A percentile compares a stretch with the other conserved stretches of the same genome.
Evolutionary conservation across 2,888 invertebrate species (phyloP).

Genomic region (Plusia festucae): DNA sequence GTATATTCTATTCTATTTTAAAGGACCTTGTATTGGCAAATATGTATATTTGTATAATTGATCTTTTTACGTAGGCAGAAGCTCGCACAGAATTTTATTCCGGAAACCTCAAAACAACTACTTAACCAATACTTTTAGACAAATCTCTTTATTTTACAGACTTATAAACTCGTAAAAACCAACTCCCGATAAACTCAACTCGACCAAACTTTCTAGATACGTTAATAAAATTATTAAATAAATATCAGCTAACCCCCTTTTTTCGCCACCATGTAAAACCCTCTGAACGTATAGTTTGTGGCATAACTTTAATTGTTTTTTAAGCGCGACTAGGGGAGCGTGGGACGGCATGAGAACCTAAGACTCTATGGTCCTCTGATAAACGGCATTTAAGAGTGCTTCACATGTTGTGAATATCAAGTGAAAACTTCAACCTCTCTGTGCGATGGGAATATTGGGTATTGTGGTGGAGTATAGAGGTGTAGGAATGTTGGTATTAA

Average conservation of each 20-base stretch:
- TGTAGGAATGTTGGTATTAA: neutral
- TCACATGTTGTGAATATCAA: constrained; percentile 50
- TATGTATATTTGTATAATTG: no score
- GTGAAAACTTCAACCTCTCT: constrained; percentile 13
- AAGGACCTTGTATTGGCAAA: no score
- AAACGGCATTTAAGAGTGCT: constrained; percentile 64
- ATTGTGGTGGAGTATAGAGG: constrained; percentile 7
- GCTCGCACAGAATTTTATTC: no score
- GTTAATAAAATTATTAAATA: no score
- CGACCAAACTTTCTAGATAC: no score
- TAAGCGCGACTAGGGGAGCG: constrained; percentile 74
- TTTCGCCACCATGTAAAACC: constrained; percentile 67
- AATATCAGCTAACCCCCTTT: neutral
- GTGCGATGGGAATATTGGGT: constrained; percentile 18
- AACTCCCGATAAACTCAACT: no score
- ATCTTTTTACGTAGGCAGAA: no score
- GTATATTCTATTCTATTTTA: no score
- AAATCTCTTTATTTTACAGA: no score
- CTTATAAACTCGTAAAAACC: no score
- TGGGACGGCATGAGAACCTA: constrained; percentile 62
- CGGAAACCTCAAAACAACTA: no score
- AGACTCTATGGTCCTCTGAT: constrained; percentile 52
- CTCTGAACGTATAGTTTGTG: constrained; percentile 56
- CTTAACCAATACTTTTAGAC: no score
- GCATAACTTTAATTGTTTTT: constrained; percentile 87